Percentiles rank a stretch among this genome's conserved stretches.
These are phyloP conservation scores for Halocynthia aurantium DNA, from an alignment of 23 tunicate genomes.

Conservation along the genomic window DNA sequence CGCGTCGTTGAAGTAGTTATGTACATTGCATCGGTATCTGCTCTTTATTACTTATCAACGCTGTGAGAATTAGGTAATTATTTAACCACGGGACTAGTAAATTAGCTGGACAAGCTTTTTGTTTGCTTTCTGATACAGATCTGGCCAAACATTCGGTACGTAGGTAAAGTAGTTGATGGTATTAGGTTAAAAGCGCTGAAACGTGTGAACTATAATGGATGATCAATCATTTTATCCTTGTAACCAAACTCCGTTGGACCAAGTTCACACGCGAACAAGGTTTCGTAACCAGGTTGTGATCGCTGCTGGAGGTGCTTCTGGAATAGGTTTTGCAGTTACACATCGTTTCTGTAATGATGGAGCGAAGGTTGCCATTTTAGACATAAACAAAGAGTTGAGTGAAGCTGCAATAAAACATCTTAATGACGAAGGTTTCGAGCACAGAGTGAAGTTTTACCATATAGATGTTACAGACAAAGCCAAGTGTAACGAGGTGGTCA, in stretches of 20 bases:
- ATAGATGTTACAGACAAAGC: constrained; percentile 35
- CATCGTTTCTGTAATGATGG: constrained; percentile 81
- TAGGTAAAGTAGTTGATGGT: too few relatives aligned
- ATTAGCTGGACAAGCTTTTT: too few relatives aligned
- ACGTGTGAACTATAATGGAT: too few relatives aligned
- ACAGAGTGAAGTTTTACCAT: constrained; percentile 14
- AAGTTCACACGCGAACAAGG: neutral
- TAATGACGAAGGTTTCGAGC: constrained; percentile 11
- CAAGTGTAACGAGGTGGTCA: constrained; percentile 12
- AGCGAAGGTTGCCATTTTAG: constrained; percentile 58
- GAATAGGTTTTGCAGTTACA: constrained; percentile 69
- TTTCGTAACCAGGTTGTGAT: neutral
- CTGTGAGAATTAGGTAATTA: too few relatives aligned
- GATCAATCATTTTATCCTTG: constrained; percentile 19
- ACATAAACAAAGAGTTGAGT: constrained; percentile 24
- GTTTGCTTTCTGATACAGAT: too few relatives aligned
- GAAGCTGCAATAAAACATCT: constrained; percentile 30
- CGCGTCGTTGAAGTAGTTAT: too few relatives aligned
- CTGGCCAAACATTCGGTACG: too few relatives aligned
- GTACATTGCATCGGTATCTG: too few relatives aligned
- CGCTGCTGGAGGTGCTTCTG: constrained; percentile 21
- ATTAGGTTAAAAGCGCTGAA: too few relatives aligned
- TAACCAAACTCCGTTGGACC: constrained; percentile 19
- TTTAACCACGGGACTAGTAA: too few relatives aligned
- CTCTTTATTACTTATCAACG: too few relatives aligned